Evolutionary conservation across 1,140 invertebrate genomes (phyloP), one percentile per base, ranked within the genome.

Genomic region (Camponotus pennsylvanicus): DNA sequence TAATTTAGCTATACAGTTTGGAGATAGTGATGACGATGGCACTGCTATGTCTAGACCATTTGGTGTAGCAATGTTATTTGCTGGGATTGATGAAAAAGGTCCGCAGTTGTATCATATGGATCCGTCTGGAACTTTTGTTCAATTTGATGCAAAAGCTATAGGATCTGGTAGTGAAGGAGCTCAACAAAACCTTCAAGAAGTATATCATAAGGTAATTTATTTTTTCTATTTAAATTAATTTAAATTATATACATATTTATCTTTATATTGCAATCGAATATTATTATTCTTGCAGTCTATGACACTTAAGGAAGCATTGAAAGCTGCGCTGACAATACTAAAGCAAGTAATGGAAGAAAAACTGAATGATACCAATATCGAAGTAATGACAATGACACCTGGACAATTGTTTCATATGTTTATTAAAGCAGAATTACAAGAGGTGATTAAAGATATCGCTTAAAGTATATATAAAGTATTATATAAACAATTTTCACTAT

Each of bases 261-360:
- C 21, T 79, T 18, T 61, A 82, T 4, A 34, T 42, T 34, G 5
- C 2, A 71, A 15, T 27, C n/a, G 0, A 69, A 76, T 86, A 49
- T 87, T 86, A 93, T 87, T 87, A 93, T 91, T 92, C 90, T 96
- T 97, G 27, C 96, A 99, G 98, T 98, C 98, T 13, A 99, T 99
- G 97, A 99, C 98, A 0, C 94, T 99, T n/a, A 97, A 98, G 86
- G 99, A 99, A 96, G 99, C 99, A 18, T 97, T 98, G 77, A 99
- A 98, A 92, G 94, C 98, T 52, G 97, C 98, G 3, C 95, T 99
- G 18, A 98, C 98, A 9, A 99, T 99, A 92, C 95, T 99, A 2
- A 99, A 99, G 93, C 99, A 99, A 96, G 99, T 99, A 0, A 99
- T 99, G 99, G 99, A 99, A 94, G 99, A 99, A 95, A 99, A 99